A percentile compares a stretch with the other conserved stretches of the same genome.
These are phyloP conservation scores for Mya arenaria DNA, from an alignment of 1,140 invertebrate species.

Conservation along the genomic window DNA sequence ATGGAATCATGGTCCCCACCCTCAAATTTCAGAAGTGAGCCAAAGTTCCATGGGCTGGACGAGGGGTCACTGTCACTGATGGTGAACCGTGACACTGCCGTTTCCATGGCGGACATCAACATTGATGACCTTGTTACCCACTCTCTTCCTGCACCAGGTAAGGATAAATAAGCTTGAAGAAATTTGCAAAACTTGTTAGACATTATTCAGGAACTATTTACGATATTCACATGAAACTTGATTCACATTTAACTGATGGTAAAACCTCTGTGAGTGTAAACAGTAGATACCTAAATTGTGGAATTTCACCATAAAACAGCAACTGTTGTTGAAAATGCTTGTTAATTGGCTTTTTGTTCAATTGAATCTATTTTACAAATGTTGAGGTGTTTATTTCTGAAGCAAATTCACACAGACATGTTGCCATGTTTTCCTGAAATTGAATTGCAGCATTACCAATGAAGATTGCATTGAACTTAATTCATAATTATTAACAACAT, in stretches of 20 bases:
- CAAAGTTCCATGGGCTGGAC: neutral
- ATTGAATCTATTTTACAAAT: too few relatives aligned
- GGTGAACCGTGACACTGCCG: conserved; percentile 15
- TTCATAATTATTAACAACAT: too few relatives aligned
- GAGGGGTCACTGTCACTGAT: neutral
- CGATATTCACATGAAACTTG: neutral
- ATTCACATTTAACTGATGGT: neutral
- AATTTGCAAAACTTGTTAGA: neutral
- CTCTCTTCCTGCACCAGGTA: neutral
- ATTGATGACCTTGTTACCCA: conserved; percentile 6
- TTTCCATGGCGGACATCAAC: conserved; percentile 39
- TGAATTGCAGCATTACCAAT: too few relatives aligned
- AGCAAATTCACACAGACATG: too few relatives aligned
- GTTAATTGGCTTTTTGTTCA: too few relatives aligned
- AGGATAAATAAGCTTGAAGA: neutral
- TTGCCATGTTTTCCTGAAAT: too few relatives aligned
- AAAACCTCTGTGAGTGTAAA: neutral
- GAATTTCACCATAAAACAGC: too few relatives aligned
- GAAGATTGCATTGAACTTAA: too few relatives aligned
- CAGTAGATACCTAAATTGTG: neutral
- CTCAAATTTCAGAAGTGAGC: neutral
- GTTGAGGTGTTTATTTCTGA: too few relatives aligned
- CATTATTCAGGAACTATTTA: neutral
- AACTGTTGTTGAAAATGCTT: too few relatives aligned
- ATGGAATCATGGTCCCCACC: neutral